Conservation (phyloP, 2,797 vertebrate genomes). For the Darevskia nairensis region DNA sequence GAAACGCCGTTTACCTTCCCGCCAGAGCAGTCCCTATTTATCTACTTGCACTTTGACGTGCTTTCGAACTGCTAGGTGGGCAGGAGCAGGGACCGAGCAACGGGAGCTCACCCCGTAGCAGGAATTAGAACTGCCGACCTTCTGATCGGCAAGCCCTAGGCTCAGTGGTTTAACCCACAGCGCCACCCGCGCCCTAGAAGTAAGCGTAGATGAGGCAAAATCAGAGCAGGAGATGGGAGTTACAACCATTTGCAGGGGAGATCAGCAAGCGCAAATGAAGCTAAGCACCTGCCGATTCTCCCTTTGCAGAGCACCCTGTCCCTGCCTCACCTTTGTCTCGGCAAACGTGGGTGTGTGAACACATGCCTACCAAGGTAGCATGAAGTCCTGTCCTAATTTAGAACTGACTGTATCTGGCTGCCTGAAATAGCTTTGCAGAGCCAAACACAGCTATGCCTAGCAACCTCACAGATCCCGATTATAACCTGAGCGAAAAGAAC, state of each 20-base stretch:
- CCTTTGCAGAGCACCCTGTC: background rate
- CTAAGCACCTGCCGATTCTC: background rate
- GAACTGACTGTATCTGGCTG: conserved; percentile 28
- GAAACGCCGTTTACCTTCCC: too few relatives aligned
- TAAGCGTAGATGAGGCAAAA: background rate
- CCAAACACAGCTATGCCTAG: conserved; percentile 43
- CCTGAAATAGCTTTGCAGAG: conserved; percentile 54
- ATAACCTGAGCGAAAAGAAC: background rate
- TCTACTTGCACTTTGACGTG: too few relatives aligned
- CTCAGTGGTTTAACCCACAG: too few relatives aligned
- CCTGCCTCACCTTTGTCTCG: background rate
- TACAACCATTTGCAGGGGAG: background rate
- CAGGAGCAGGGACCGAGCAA: too few relatives aligned
- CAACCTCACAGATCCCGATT: conserved; percentile 41
- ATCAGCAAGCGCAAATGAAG: background rate
- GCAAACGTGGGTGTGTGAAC: background rate
- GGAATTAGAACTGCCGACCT: too few relatives aligned
- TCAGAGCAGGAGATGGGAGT: background rate
- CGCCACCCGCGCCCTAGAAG: too few relatives aligned
- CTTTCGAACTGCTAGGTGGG: too few relatives aligned
- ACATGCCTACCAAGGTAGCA: background rate
- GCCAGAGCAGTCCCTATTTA: too few relatives aligned
- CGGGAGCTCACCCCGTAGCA: too few relatives aligned
- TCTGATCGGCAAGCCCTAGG: too few relatives aligned
- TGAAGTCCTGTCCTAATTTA: conserved; percentile 30